Conservation (phyloP, 2,888 invertebrate genomes). For the Petrolisthes manimaculis region DNA sequence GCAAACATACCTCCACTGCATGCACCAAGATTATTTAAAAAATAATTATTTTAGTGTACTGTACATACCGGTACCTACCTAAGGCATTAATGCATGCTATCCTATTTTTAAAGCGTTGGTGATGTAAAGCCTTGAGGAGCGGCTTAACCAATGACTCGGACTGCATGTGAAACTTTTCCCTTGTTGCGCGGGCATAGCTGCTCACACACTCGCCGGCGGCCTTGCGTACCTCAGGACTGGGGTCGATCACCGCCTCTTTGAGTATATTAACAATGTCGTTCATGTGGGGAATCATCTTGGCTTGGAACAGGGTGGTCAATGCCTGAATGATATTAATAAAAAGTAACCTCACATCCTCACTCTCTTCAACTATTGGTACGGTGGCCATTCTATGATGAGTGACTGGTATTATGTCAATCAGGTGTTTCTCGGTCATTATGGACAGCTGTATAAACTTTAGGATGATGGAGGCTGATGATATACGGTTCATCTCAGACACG, state of each 20-base stretch:
- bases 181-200: slow-evolving; percentile 23
- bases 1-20: too few relatives aligned
- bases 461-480: slow-evolving; percentile 37
- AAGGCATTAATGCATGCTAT: slow-evolving; percentile 51
- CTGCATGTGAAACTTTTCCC: slow-evolving; percentile 52
- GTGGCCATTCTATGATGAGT: slow-evolving; percentile 46
- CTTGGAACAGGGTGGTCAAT: slow-evolving; percentile 31
- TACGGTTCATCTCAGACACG: slow-evolving; percentile 48
- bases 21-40: too few relatives aligned
- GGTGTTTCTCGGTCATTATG: slow-evolving; percentile 21
- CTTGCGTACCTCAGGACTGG: slow-evolving; percentile 50
- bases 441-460: slow-evolving; percentile 27
- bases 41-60: not conserved
- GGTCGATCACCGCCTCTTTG: slow-evolving; percentile 36
- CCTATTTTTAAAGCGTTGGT: slow-evolving; percentile 58
- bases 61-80: slow-evolving; percentile 36
- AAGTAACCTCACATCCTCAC: slow-evolving; percentile 53
- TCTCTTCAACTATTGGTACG: slow-evolving; percentile 42
- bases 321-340: slow-evolving; percentile 24
- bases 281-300: slow-evolving; percentile 44
- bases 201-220: slow-evolving; percentile 54
- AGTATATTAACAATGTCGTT: slow-evolving; percentile 50
- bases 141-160: slow-evolving; percentile 40
- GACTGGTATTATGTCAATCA: slow-evolving; percentile 46
- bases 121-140: slow-evolving; percentile 40